Percentiles rank a stretch among this genome's conserved stretches.
Conservation (phyloP, 2,888 invertebrate genomes). For the Peribatodes rhomboidaria region DNA sequence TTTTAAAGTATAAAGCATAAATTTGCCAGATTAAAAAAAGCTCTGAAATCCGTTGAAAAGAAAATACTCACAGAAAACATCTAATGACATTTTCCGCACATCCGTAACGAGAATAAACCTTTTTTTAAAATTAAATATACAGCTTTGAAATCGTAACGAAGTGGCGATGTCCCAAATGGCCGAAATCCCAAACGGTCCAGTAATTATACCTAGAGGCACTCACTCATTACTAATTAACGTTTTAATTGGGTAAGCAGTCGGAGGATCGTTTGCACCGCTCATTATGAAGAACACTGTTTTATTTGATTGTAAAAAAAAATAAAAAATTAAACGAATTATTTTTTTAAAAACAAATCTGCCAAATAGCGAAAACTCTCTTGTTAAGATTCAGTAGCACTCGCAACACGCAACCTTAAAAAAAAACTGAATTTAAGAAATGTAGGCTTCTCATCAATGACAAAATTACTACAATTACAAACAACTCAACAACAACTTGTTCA, state of each 20-base stretch:
- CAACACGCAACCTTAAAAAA: too few relatives aligned
- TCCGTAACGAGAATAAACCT: background rate
- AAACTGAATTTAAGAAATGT: too few relatives aligned
- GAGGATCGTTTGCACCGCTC: conserved; percentile 6
- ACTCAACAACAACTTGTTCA: too few relatives aligned
- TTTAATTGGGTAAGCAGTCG: conserved; percentile 45
- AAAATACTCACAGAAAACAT: background rate
- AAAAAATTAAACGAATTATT: too few relatives aligned
- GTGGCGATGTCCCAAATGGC: background rate
- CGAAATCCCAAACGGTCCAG: conserved; percentile 6
- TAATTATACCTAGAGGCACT: conserved; percentile 24
- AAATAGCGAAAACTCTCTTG: too few relatives aligned
- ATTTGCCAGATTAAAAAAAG: too few relatives aligned
- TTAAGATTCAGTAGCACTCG: too few relatives aligned
- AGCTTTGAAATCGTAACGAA: background rate
- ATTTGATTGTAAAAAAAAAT: background rate
- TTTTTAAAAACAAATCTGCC: too few relatives aligned
- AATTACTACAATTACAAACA: too few relatives aligned
- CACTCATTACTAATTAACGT: conserved; percentile 52
- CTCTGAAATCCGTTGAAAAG: too few relatives aligned
- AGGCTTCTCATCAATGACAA: too few relatives aligned
- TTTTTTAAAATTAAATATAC: background rate
- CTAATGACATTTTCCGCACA: background rate
- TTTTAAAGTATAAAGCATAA: too few relatives aligned
- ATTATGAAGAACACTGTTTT: conserved; percentile 11